Percentiles rank a stretch among this genome's conserved stretches.
These are phyloP conservation scores for Rhynchonema sp. DNA, from an alignment of 2,888 invertebrate genomes.

Conservation along the genomic window DNA sequence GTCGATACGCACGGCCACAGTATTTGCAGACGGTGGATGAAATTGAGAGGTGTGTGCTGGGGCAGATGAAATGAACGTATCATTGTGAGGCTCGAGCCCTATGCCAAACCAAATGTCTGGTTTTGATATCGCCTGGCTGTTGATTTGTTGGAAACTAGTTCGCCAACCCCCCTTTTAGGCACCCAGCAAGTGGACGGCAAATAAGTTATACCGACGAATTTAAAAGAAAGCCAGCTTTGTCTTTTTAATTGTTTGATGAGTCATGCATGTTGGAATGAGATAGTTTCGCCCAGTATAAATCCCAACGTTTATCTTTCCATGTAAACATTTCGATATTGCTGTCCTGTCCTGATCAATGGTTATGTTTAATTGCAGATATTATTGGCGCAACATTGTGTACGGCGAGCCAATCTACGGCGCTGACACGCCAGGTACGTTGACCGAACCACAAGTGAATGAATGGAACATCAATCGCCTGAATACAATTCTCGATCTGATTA, in stretches of 20 bases:
- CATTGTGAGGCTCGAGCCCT: too few relatives aligned
- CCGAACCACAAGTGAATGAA: conserved; percentile 62
- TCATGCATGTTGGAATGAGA: background rate
- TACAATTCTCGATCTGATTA: conserved; percentile 79
- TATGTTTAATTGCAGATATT: conserved; percentile 51
- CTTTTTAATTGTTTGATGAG: background rate
- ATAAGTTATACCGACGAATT: too few relatives aligned
- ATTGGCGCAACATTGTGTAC: conserved; percentile 94
- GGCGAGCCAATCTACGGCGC: conserved; percentile 94
- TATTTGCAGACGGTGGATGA: background rate
- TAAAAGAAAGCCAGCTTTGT: too few relatives aligned
- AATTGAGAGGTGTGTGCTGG: background rate
- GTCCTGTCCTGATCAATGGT: too few relatives aligned
- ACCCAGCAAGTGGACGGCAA: too few relatives aligned
- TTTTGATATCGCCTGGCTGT: background rate
- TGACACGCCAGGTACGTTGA: conserved; percentile 84
- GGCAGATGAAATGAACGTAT: too few relatives aligned
- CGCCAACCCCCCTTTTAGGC: too few relatives aligned
- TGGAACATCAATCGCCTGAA: conserved; percentile 90
- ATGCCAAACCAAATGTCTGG: too few relatives aligned
- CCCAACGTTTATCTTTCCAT: background rate
- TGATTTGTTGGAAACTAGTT: background rate
- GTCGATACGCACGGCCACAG: conserved; percentile 30
- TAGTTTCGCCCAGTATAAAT: background rate
- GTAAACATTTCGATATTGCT: background rate